phyloP scores from a whole-genome alignment of 2,888 invertebrate genomes.

The Nemurella pictetii region DNA sequence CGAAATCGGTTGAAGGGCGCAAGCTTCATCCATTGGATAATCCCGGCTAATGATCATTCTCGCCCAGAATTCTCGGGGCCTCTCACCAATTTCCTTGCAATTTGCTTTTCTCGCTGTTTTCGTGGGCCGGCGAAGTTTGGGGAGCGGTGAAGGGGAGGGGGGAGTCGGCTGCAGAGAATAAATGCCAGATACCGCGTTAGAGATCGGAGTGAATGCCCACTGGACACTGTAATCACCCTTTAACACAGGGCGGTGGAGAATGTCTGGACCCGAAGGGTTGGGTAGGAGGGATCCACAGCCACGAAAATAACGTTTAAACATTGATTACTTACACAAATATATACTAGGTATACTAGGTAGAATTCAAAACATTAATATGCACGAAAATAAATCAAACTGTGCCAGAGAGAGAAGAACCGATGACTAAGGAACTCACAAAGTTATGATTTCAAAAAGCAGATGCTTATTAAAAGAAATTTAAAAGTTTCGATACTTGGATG shows the following conservation, averaged over 20 bases:
- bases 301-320: not conserved
- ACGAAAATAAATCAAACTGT: too few relatives aligned
- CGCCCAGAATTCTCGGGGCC: not conserved
- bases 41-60: constrained; percentile 48
- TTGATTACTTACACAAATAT: not conserved
- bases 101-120: constrained; percentile 35
- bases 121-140: not conserved
- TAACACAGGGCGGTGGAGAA: constrained; percentile 22
- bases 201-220: constrained; percentile 26
- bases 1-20: not conserved
- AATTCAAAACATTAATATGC: too few relatives aligned
- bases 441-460: too few relatives aligned
- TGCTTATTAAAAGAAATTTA: too few relatives aligned
- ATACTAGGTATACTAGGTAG: too few relatives aligned
- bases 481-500: too few relatives aligned
- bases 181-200: not conserved
- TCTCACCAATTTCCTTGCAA: constrained; percentile 32
- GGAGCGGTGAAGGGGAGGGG: not conserved
- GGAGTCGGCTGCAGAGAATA: constrained; percentile 2
- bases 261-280: constrained; percentile 37
- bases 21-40: constrained; percentile 44
- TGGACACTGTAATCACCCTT: constrained; percentile 35
- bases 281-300: constrained; percentile 31
- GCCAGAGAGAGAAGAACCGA: too few relatives aligned
- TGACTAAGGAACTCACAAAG: too few relatives aligned